phyloP scores from a whole-genome alignment of 2,113 vertebrate genomes.

The Phaethornis superciliosus region DNA sequence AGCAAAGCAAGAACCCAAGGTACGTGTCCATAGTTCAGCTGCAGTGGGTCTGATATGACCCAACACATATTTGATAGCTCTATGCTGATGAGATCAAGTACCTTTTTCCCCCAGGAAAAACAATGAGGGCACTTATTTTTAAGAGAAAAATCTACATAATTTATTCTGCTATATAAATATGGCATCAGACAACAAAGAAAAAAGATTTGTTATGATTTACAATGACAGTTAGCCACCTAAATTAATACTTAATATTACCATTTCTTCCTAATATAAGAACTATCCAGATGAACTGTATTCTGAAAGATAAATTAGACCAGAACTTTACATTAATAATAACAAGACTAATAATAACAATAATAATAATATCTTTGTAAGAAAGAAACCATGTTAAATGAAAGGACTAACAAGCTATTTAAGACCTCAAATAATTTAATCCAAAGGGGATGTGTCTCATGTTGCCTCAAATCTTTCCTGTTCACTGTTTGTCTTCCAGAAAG shows the following conservation, averaged over 20 bases:
- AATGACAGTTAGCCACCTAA: not conserved
- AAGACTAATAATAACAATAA: not conserved
- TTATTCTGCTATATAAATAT: not conserved
- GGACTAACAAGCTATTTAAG: not conserved
- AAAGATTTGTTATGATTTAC: not conserved
- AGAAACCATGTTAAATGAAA: not conserved
- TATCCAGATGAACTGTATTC: not conserved
- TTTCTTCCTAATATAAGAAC: not conserved
- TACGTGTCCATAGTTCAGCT: not conserved
- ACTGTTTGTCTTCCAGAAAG: not conserved
- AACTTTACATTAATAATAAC: not conserved
- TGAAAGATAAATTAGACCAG: not conserved
- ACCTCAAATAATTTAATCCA: not conserved
- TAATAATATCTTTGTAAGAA: not conserved
- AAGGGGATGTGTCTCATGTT: not conserved
- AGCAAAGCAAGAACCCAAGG: not conserved
- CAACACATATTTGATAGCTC: fast-evolving
- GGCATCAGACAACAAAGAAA: not conserved
- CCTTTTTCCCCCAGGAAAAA: not conserved
- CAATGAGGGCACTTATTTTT: not conserved
- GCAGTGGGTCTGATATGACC: not conserved
- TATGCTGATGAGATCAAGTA: not conserved
- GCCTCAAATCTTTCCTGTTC: not conserved
- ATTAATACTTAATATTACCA: not conserved
- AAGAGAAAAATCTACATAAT: not conserved